A percentile compares a stretch with the other conserved stretches of the same genome.
Evolutionary conservation across 2,888 invertebrate genomes (phyloP).

Genomic region (Sceliomorpha sp.): DNA sequence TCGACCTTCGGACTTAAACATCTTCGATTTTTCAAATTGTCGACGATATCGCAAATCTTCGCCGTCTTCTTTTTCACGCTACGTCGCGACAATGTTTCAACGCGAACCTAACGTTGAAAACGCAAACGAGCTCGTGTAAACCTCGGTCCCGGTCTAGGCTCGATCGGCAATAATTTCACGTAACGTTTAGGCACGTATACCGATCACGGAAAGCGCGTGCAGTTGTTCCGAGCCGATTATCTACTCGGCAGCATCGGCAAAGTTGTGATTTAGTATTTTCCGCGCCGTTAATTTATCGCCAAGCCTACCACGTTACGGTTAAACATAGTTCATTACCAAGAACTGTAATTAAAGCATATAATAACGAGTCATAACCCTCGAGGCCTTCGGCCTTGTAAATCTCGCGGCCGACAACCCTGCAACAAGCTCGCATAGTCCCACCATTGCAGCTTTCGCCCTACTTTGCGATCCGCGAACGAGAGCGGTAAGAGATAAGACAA

Average conservation of each 20-base stretch:
- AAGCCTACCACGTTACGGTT: constrained; percentile 78
- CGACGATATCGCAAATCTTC: too few relatives aligned
- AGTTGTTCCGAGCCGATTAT: constrained; percentile 77
- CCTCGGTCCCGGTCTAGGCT: too few relatives aligned
- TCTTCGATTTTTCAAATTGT: too few relatives aligned
- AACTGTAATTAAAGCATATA: constrained; percentile 78
- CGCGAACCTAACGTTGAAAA: too few relatives aligned
- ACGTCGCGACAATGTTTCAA: too few relatives aligned
- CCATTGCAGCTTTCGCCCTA: constrained; percentile 48
- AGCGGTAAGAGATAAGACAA: constrained; percentile 33
- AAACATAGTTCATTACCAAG: constrained; percentile 79
- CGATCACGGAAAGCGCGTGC: constrained; percentile 61
- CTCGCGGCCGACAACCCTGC: constrained; percentile 69
- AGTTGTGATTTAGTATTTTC: constrained; percentile 79
- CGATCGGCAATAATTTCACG: constrained; percentile 13
- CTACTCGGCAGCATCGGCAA: constrained; percentile 78
- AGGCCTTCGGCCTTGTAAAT: constrained; percentile 76
- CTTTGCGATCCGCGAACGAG: constrained; percentile 39
- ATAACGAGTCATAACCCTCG: constrained; percentile 77
- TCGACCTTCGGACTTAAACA: too few relatives aligned
- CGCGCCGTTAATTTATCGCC: constrained; percentile 78
- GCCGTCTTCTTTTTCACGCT: too few relatives aligned
- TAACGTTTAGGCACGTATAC: constrained; percentile 38
- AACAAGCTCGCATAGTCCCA: constrained; percentile 46
- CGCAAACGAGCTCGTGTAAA: too few relatives aligned